Evolutionary conservation across 2,797 vertebrate species (phyloP).

Genomic region (Arrhamphus sclerolepis): DNA sequence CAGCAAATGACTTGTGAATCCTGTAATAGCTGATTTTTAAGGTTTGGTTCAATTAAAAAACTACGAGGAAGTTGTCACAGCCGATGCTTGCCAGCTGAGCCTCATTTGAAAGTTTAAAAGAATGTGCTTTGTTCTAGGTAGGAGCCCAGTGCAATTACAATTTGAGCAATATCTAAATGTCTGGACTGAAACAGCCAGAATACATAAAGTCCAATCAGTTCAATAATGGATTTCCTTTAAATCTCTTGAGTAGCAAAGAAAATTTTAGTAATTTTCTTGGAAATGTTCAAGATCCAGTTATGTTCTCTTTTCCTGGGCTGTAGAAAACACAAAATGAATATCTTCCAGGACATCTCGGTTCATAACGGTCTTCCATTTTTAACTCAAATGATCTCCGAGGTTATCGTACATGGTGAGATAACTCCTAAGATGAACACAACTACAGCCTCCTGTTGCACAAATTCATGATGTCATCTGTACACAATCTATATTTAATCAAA

Average conservation of each 20-base stretch:
- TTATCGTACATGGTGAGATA: not conserved
- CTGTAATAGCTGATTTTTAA: not conserved
- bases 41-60: not conserved
- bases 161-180: no score
- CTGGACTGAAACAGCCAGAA: no score
- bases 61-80: not conserved
- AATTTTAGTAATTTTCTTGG: no score
- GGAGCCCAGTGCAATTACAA: no score
- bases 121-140: no score
- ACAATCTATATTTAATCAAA: not conserved
- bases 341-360: slow-evolving; percentile 4
- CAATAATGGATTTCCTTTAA: no score
- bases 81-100: no score
- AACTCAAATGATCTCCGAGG: not conserved
- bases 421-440: not conserved
- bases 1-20: slow-evolving; percentile 2
- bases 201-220: no score
- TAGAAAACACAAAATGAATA: not conserved
- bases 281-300: not conserved
- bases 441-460: not conserved
- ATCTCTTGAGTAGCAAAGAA: no score
- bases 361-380: slow-evolving; percentile 10
- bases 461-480: not conserved
- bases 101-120: no score
- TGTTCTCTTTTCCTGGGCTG: not conserved